phyloP scores from a whole-genome alignment of 2,797 vertebrate species.

The Gobio occitaniae region DNA sequence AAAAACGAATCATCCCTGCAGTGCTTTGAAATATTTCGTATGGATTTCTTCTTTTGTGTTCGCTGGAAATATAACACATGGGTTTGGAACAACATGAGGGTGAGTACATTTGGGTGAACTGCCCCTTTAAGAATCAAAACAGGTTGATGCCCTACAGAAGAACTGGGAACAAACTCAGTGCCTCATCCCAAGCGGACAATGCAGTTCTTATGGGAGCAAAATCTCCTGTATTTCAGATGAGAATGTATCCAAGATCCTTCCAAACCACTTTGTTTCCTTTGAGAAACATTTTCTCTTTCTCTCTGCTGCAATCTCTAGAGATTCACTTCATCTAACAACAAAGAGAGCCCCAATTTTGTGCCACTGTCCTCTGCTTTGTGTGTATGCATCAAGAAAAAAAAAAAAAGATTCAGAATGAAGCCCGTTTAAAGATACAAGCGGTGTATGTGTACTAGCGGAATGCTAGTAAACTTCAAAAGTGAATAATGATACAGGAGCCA shows the following conservation, averaged over 20 bases:
- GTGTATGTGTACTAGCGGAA: not conserved
- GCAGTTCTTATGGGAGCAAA: conserved; percentile 14
- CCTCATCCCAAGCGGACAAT: conserved; percentile 22
- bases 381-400: conserved; percentile 46
- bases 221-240: conserved; percentile 36
- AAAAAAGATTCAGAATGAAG: conserved; percentile 1
- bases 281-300: conserved; percentile 42
- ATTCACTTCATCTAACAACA: conserved; percentile 72
- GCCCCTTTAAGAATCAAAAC: not conserved
- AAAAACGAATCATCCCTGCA: not conserved
- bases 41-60: not conserved
- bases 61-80: not conserved
- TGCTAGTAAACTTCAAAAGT: not conserved
- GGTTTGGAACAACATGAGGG: not conserved
- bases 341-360: conserved; percentile 34
- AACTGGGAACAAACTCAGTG: not conserved
- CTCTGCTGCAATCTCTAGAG: conserved; percentile 69
- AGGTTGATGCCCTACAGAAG: not conserved
- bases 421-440: conserved; percentile 31
- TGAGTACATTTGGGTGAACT: not conserved
- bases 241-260: conserved; percentile 52
- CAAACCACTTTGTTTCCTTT: conserved; percentile 49
- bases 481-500: conserved; percentile 32
- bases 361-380: conserved; percentile 60
- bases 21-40: not conserved